Conservation (phyloP, 2,888 invertebrate species). For the Drosophila tripunctata region DNA sequence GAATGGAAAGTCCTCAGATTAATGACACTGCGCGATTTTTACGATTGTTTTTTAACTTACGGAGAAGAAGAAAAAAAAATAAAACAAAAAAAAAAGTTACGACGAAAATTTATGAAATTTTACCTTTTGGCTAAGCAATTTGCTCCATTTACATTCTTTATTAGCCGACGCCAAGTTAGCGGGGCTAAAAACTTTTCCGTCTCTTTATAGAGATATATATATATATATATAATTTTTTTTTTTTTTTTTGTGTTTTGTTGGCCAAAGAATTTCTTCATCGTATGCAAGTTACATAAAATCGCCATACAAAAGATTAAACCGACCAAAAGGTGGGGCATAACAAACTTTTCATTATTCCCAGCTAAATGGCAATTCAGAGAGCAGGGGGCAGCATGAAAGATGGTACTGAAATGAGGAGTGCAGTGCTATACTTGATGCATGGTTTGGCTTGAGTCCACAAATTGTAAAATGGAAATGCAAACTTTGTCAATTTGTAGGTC, state of each 20-base stretch:
- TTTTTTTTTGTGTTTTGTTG: constrained; percentile 46
- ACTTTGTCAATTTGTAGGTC: constrained; percentile 58
- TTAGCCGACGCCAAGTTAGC: constrained; percentile 64
- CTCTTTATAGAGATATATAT: constrained; percentile 13
- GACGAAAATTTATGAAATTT: constrained; percentile 75
- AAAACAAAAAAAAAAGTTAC: constrained; percentile 29
- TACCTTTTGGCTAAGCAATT: constrained; percentile 77
- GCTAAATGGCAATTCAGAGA: neutral
- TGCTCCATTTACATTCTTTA: constrained; percentile 80
- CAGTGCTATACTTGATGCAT: constrained; percentile 4
- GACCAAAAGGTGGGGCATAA: constrained; percentile 17
- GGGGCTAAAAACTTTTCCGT: constrained; percentile 43
- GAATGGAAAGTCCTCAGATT: constrained; percentile 60
- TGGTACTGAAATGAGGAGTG: neutral
- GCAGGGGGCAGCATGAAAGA: neutral
- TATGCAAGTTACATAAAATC: constrained; percentile 54
- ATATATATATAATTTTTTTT: neutral
- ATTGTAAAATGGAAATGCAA: constrained; percentile 36
- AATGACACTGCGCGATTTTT: constrained; percentile 74
- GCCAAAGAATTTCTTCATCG: constrained; percentile 60
- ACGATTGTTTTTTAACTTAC: constrained; percentile 70
- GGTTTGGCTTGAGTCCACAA: constrained; percentile 15
- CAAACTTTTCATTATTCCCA: constrained; percentile 45
- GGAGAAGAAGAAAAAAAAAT: constrained; percentile 18
- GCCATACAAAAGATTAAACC: constrained; percentile 51